These are phyloP conservation scores for Pangasius mekongensis DNA, from an alignment of 2,797 vertebrate species.

Conservation along the genomic window DNA sequence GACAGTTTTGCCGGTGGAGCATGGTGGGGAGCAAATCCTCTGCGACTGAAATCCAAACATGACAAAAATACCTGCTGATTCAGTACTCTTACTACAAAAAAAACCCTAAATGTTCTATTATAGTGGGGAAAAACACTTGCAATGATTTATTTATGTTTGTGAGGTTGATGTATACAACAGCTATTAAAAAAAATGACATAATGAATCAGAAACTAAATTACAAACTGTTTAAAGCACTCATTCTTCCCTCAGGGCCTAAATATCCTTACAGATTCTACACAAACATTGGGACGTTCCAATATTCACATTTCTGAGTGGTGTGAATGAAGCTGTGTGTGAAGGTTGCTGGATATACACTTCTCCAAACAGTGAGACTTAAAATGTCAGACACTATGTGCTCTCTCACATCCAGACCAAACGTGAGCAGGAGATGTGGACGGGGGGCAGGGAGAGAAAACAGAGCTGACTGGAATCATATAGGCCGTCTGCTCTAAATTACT, in stretches of 20 bases:
- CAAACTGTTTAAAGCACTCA: not conserved
- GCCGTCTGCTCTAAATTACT: slow-evolving; percentile 54
- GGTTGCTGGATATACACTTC: not conserved
- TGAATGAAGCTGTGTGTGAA: slow-evolving; percentile 6
- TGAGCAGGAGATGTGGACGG: slow-evolving; percentile 17
- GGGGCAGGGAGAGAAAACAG: not conserved
- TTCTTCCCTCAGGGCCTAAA: not conserved
- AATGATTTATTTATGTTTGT: not conserved
- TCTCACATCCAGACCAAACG: not conserved
- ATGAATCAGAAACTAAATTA: not conserved
- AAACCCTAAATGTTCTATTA: not conserved
- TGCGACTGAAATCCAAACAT: slow-evolving; percentile 20
- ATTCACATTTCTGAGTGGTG: not conserved
- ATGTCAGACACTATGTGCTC: not conserved
- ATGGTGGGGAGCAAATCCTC: slow-evolving; percentile 18
- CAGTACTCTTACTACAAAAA: not conserved
- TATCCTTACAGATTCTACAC: slow-evolving; percentile 27
- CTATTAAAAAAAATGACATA: not conserved
- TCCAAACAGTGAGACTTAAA: not conserved
- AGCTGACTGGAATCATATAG: slow-evolving; percentile 47
- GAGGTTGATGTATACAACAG: not conserved
- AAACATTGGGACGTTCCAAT: not conserved
- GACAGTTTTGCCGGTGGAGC: not conserved
- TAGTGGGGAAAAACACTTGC: not conserved
- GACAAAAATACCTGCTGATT: not conserved